Evolutionary conservation across 2,888 invertebrate species (phyloP), one percentile per base, ranked within the genome.

Genomic region (Cinara cedri): DNA sequence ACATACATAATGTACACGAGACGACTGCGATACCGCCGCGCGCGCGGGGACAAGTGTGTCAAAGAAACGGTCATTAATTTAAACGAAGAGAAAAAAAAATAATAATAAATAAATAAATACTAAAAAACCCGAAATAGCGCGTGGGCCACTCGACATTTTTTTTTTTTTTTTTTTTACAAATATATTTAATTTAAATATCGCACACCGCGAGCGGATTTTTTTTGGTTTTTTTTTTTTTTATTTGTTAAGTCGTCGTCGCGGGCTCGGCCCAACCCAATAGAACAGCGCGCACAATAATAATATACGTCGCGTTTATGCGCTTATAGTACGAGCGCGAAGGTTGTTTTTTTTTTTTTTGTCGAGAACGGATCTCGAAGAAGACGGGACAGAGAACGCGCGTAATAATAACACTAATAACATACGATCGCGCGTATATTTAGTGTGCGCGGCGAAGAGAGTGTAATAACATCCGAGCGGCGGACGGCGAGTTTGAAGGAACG

Each of bases 21-120:
- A 34, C 34, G 6, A 34, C 34, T n/a, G 34, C 34, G 34, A 34
- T 62, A 16, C n/a, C n/a, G n/a, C n/a, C 26, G 44, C 46, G 21
- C 14, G 49, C 49, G n/a, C 62, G 10, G 42, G 24, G 65, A 66
- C 76, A 76, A 76, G 68, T 78, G 62, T 78, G 78, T 78, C 68
- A 78, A 78, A 78, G 68, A 51, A 60, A 78, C 68, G 68, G 78
- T 70, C 78, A 78, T 78, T 78, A 78, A 78, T 78, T 78, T 55
- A 49, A 60, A 68, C 65, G 63, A 51, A 75, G 51, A 51, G n/a
- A 70, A 74, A 63, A n/a, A 34, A 62, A 54, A 16, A 44, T 60
- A 70, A 46, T 34, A 34, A 34, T 34, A 34, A n/a, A n/a, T n/a
- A n/a, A n/a, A n/a, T n/a, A n/a, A n/a, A 34, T 34, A 34, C 3